Base-by-base conservation (phyloP, 2,888 invertebrate genomes). In the Eristalis intricaria region DNA sequence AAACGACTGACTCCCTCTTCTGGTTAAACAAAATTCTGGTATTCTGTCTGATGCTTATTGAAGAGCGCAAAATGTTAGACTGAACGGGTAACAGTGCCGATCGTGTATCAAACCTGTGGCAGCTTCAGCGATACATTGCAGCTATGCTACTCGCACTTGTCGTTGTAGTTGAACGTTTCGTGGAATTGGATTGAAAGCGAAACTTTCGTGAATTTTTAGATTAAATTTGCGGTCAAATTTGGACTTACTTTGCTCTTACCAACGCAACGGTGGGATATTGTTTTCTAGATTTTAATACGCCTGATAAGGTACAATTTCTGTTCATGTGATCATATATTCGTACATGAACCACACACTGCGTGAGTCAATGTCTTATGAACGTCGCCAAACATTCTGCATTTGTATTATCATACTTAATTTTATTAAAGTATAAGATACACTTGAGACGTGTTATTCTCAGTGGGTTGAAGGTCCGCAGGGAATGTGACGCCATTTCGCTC, bases 1-100 rank as follows among this genome's bases (percentile, higher is more conserved):
- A 50, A 50, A 50, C 32, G 40, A 68, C 61, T 73, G 50, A 43
- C 84, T 76, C 74, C 84, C 84, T 38, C 74, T 63, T 69, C 50
- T 69, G 60, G 69, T 74, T 70, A 38, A 69, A 23, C 40, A 40
- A 63, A 70, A 40, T 73, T 29, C 65, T 71, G 38, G 11, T 22
- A 22, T 32, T 78, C 35, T 60, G 65, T 35, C 65, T 50, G 65
- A 56, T 68, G 58, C 60, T 64, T 40, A 7, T 68, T 74, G 69
- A 64, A 75, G 75, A 81, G 60, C 69, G 40, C 19, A n/a, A 64
- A 75, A 40, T 65, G 56, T 58, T 68, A 63, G 19, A 81, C 80
- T 81, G 43, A 75, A 50, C 23, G 35, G 15, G 50, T 56, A 69
- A 22, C 35, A 22, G 40, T 56, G 50, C 38, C 32, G 85, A 82